Evolutionary conservation across 1,140 invertebrate genomes (phyloP), one percentile per base, ranked within the genome.

Genomic region (Lysiphlebus fabarum): DNA sequence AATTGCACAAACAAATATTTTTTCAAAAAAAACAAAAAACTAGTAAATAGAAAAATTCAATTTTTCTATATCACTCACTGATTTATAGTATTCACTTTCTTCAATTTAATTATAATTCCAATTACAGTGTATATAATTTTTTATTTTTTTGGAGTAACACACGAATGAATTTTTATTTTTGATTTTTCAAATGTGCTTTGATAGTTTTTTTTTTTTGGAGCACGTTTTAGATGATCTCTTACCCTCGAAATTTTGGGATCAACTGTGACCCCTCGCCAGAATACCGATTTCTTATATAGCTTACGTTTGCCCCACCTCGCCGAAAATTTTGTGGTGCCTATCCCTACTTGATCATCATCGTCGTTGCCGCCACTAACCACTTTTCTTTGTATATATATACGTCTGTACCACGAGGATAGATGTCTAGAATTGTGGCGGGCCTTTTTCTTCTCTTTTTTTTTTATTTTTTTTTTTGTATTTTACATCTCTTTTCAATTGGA

Each of bases 261-360:
- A 67, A 77, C 75, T 76, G 71, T 72, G 72, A 68, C 71, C 73
- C 72, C 73, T 70, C 64, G 59, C 62, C 49, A 26, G 62, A 65
- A 65, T 17, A 53, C 61, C 68, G 62, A 65, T 67, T 67, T 67
- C 66, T 76, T 76, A 74, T 77, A 72, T 76, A 76, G 68, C 60
- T 64, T 26, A 59, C 62, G 65, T 65, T 57, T 61, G 55, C 67
- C 69, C 72, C 68, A 56, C 74, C 66, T 67, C 73, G 62, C 62
- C 54, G 41, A 48, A 34, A 63, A 54, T 61, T 68, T 68, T 49
- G 17, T 17, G 58, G 45, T 40, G 40, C 42, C 53, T 38, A 59
- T 54, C 53, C 55, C 64, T 64, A 63, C 71, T 66, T 63, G 55
- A 55, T 55, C 59, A 14, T 57, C 42, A 37, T 62, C 38, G 62